These are phyloP conservation scores for Oreohelix idahoensis DNA, from an alignment of 1,140 invertebrate species.

Conservation along the genomic window DNA sequence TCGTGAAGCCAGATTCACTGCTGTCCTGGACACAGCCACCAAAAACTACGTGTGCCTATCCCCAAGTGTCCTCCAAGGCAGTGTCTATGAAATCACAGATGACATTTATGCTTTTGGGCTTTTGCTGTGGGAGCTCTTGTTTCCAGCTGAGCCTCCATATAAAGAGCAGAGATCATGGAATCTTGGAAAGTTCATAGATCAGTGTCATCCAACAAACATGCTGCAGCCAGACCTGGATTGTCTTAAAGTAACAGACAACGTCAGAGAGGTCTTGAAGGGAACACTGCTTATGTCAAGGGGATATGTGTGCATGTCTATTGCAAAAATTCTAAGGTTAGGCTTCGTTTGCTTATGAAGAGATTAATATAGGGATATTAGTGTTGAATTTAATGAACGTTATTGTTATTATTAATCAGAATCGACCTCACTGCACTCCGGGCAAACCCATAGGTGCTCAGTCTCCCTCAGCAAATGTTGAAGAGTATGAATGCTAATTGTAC, in stretches of 20 bases:
- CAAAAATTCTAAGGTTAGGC: constrained; percentile 4
- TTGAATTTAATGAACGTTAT: too few relatives aligned
- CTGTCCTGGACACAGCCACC: constrained; percentile 25
- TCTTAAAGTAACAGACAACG: background rate
- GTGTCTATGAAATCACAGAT: constrained; percentile 44
- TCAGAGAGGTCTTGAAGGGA: constrained; percentile 2
- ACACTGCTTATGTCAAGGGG: constrained; percentile 23
- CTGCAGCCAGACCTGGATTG: constrained; percentile 12
- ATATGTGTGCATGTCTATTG: constrained; percentile 7
- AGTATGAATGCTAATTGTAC: too few relatives aligned
- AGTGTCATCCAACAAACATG: constrained; percentile 48
- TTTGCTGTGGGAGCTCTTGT: constrained; percentile 49
- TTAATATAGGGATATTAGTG: too few relatives aligned
- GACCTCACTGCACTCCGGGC: too few relatives aligned
- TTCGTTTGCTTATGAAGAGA: too few relatives aligned
- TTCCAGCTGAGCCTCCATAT: constrained; percentile 40
- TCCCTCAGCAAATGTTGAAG: too few relatives aligned
- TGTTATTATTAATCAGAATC: too few relatives aligned
- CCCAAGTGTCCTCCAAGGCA: constrained; percentile 53
- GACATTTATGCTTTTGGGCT: constrained; percentile 61
- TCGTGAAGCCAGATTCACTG: constrained; percentile 44
- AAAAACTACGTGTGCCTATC: constrained; percentile 51
- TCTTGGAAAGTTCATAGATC: constrained; percentile 44
- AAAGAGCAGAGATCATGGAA: constrained; percentile 37
- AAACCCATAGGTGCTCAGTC: too few relatives aligned